phyloP scores from a whole-genome alignment of 2,797 vertebrate genomes.

The Sphenopsis melanotis region DNA sequence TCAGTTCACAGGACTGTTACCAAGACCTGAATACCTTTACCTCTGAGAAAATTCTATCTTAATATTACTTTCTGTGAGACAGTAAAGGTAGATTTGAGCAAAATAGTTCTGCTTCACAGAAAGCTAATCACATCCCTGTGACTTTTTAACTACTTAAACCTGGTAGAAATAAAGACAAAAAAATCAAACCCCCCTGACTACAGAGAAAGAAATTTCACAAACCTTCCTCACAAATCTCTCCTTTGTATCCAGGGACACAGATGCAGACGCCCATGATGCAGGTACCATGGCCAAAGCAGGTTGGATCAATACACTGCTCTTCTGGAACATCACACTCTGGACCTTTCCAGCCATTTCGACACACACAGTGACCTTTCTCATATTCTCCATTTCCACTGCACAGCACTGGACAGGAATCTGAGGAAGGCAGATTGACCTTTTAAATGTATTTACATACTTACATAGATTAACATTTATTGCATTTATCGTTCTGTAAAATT shows the following conservation, averaged over 20 bases:
- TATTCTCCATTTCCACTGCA: conserved; percentile 94
- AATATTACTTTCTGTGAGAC: neutral
- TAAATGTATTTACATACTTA: neutral
- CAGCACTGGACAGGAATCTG: conserved; percentile 93
- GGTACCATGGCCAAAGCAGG: conserved; percentile 91
- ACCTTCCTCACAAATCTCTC: conserved; percentile 94
- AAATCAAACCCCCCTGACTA: accelerated
- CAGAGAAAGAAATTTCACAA: conserved; percentile 1
- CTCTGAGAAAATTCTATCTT: neutral
- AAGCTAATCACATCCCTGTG: neutral
- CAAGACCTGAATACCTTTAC: neutral
- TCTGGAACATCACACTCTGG: conserved; percentile 92
- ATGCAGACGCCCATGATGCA: conserved; percentile 94
- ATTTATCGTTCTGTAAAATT: neutral
- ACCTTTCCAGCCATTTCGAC: conserved; percentile 91
- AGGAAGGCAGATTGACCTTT: neutral
- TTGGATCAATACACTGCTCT: conserved; percentile 93
- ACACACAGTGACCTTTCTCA: conserved; percentile 90
- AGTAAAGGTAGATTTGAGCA: neutral
- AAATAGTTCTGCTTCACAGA: neutral
- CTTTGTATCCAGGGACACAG: conserved; percentile 91
- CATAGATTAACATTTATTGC: neutral
- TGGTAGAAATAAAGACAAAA: neutral
- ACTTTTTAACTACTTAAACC: neutral
- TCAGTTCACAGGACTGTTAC: neutral